Base-by-base conservation (phyloP, 2,113 vertebrate genomes). In the Pteruthius melanotis region DNA sequence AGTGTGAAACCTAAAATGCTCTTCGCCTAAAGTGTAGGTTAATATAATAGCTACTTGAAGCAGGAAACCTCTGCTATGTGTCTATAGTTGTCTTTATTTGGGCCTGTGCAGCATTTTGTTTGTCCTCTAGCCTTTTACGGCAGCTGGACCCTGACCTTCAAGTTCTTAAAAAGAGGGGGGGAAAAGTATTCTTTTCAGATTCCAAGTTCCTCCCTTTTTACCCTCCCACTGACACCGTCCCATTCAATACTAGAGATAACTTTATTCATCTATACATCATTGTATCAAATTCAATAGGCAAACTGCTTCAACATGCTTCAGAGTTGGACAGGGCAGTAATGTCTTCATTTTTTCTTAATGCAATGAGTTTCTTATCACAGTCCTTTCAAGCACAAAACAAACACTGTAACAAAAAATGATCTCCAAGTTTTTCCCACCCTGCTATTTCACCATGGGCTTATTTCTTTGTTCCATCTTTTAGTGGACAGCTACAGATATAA, bases 231-330 rank as follows among this genome's bases (percentile, higher is more conserved):
- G 97, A 98, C 99, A 99, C 98, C 98, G 97, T 99, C 99, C 98
- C 98, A 99, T 99, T 99, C 98, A 99, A 97, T 95, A 83, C 95
- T 92, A 98, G 98, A 99, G 99, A 99, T 99, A 99, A 99, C 99
- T 99, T 99, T 99, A 99, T 99, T 99, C 99, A 99, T 99, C 98
- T 98, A 98, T 98, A 98, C 98, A 98, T 99, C 99, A 99, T 99
- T 99, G 99, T 99, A 99, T 99, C 98, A 98, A 98, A 98, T 98
- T 99, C 99, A 99, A 99, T 99, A 98, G 98, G 97, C 98, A 98
- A 98, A 98, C 98, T 98, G 98, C 98, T 98, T 97, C 96, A 97
- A 98, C 98, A 98, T 98, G 98, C 98, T 97, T 98, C 98, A 98
- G 98, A 98, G 98, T 98, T 98, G 98, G 98, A 98, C 98, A 97